A percentile compares a stretch with the other conserved stretches of the same genome.
These are phyloP conservation scores for Gorsachius magnificus DNA, from an alignment of 2,797 vertebrate genomes.

Conservation along the genomic window DNA sequence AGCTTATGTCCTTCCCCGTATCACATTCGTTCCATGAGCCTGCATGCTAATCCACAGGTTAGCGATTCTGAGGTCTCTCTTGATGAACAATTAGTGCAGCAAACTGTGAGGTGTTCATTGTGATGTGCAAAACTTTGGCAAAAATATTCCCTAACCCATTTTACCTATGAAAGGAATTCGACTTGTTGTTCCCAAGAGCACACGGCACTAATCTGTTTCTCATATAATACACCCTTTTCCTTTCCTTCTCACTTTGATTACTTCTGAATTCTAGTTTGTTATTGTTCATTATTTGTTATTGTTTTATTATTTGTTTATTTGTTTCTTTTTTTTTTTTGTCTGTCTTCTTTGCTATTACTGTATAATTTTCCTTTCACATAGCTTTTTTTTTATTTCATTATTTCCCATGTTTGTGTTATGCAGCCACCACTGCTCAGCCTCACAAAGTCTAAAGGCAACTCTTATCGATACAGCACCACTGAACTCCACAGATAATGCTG, in stretches of 20 bases:
- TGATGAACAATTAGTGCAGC: not conserved
- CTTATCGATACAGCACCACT: slow-evolving; percentile 52
- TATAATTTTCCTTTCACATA: not conserved
- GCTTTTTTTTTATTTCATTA: slow-evolving; percentile 64
- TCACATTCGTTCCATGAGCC: not conserved
- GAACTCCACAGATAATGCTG: slow-evolving; percentile 72
- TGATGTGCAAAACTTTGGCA: not conserved
- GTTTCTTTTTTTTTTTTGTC: slow-evolving; percentile 52
- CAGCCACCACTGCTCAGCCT: slow-evolving; percentile 31
- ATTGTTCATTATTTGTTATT: slow-evolving; percentile 3
- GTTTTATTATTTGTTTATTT: slow-evolving; percentile 40
- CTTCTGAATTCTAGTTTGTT: slow-evolving; percentile 10
- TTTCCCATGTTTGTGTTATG: slow-evolving; percentile 36
- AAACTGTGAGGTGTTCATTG: slow-evolving; percentile 1
- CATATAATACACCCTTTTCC: not conserved
- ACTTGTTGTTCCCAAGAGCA: not conserved
- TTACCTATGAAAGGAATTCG: not conserved
- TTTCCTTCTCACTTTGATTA: slow-evolving; percentile 14
- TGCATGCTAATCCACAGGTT: not conserved
- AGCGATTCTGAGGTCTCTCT: not conserved
- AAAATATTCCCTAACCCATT: not conserved
- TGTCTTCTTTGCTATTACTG: slow-evolving; percentile 33
- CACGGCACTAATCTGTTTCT: not conserved
- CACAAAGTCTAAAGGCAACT: slow-evolving; percentile 48
- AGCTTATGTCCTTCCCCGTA: not conserved